A percentile compares a stretch with the other conserved stretches of the same genome.
Conservation (phyloP, 1,140 invertebrate species). For the Drosophila micromelanica region DNA sequence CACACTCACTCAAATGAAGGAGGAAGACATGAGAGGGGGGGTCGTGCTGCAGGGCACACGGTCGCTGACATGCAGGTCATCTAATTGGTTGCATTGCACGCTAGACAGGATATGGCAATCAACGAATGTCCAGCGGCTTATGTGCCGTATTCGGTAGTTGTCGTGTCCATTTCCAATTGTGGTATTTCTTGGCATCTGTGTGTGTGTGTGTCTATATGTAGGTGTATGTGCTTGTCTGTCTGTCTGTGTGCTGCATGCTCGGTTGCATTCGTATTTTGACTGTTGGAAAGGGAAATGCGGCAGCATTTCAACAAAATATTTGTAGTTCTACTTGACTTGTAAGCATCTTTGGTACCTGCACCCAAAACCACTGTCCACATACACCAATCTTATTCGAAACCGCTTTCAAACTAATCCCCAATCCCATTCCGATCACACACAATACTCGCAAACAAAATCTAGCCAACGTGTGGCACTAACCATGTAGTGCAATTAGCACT, state of each 20-base stretch:
- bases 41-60: not conserved
- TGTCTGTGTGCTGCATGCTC: constrained; percentile 12
- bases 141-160: constrained; percentile 41
- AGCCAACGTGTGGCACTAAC: too few relatives aligned
- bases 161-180: constrained; percentile 63
- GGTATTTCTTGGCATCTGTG: constrained; percentile 63
- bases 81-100: constrained; percentile 72
- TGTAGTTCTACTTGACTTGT: constrained; percentile 7
- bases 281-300: constrained; percentile 20
- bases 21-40: constrained; percentile 3
- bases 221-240: not conserved
- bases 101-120: constrained; percentile 66
- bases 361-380: not conserved
- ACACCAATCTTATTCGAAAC: not conserved
- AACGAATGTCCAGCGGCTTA: constrained; percentile 77
- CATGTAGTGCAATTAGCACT: too few relatives aligned
- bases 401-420: not conserved
- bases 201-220: constrained; percentile 20
- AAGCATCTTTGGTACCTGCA: not conserved
- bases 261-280: constrained; percentile 62
- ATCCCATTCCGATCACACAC: too few relatives aligned
- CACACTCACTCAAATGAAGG: not conserved
- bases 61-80: constrained; percentile 60
- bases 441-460: too few relatives aligned
- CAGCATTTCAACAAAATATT: constrained; percentile 15